Evolutionary conservation across 2,888 invertebrate species (phyloP).

Genomic region (Dicroscelio sp.): DNA sequence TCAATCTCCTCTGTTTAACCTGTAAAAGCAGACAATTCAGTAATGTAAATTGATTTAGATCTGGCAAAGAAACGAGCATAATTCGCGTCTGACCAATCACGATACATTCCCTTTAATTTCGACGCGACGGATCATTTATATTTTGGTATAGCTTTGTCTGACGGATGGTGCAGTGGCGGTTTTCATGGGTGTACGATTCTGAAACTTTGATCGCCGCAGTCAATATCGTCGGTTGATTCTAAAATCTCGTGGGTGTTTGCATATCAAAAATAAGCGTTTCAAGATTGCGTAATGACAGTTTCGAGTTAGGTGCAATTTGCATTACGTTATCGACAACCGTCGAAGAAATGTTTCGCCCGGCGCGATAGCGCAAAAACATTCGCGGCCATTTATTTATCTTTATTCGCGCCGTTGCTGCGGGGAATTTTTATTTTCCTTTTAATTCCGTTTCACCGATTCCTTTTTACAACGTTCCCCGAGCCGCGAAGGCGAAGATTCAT

Average conservation of each 20-base stretch:
- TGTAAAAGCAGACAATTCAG: too few species aligned
- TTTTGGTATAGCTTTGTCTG: constrained; percentile 63
- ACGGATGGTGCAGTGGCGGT: constrained; percentile 50
- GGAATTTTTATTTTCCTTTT: constrained; percentile 19
- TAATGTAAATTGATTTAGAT: not conserved
- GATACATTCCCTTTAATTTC: constrained; percentile 67
- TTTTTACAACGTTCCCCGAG: constrained; percentile 28
- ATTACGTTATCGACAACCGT: constrained; percentile 44
- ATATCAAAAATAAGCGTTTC: constrained; percentile 58
- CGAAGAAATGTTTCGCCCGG: not conserved
- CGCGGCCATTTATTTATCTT: constrained; percentile 30
- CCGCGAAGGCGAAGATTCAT: not conserved
- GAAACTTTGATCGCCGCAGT: constrained; percentile 68
- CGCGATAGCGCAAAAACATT: constrained; percentile 43
- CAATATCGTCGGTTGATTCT: constrained; percentile 61
- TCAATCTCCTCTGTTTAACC: too few species aligned
- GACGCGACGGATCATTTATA: constrained; percentile 73
- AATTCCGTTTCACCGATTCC: not conserved
- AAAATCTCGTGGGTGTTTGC: constrained; percentile 52
- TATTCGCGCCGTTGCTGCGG: not conserved
- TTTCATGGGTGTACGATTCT: constrained; percentile 66
- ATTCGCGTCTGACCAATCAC: constrained; percentile 31
- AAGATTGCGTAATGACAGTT: constrained; percentile 63
- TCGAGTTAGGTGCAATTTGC: constrained; percentile 51
- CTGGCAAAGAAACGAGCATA: constrained; percentile 8